phyloP scores from a whole-genome alignment of 2,797 vertebrate species.

The Luscinia luscinia region DNA sequence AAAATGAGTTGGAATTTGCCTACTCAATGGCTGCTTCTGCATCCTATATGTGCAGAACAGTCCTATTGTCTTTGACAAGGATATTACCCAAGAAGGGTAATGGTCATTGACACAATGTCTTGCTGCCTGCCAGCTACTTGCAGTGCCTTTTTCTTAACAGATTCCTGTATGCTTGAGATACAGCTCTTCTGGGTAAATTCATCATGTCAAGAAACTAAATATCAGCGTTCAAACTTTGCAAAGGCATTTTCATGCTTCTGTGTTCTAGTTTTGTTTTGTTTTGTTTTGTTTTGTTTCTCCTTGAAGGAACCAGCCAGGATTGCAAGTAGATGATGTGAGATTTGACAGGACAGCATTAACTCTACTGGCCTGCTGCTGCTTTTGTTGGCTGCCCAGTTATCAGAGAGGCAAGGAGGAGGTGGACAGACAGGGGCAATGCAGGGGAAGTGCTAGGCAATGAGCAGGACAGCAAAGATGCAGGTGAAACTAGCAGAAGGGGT shows the following conservation, averaged over 20 bases:
- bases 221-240: background rate
- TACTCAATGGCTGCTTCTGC: background rate
- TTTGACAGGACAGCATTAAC: background rate
- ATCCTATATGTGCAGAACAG: background rate
- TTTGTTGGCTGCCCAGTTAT: background rate
- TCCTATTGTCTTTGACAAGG: background rate
- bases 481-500: background rate
- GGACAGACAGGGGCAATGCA: rapidly evolving
- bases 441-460: rapidly evolving
- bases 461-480: background rate
- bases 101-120: background rate
- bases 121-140: background rate
- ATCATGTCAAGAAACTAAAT: background rate
- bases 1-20: background rate
- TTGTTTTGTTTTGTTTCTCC: background rate
- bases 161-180: background rate
- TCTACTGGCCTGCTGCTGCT: background rate
- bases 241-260: background rate
- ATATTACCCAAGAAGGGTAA: background rate
- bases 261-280: background rate
- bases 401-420: background rate
- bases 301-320: background rate
- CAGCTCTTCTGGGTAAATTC: constrained; percentile 7
- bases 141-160: background rate
- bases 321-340: background rate